Conservation (phyloP, 2,113 vertebrate species). For the Leptocoma aspasia region DNA sequence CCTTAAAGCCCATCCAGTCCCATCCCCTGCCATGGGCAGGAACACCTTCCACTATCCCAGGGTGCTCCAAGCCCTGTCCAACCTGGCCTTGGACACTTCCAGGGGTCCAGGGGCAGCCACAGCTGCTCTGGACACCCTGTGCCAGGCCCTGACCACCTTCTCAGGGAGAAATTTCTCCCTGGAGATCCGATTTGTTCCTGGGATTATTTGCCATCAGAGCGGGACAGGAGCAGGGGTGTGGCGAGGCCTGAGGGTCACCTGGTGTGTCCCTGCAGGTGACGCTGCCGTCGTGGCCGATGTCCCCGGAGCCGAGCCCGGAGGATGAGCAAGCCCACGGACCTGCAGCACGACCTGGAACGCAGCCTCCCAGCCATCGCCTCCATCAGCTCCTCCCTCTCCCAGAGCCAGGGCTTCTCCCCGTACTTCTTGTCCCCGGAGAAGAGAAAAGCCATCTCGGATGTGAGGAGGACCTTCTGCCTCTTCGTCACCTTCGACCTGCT, state of each 20-base stretch:
- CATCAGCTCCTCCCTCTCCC: conserved; percentile 83
- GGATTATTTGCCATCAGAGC: not conserved
- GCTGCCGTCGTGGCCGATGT: not conserved
- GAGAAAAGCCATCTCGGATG: conserved; percentile 87
- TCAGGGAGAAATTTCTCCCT: not conserved
- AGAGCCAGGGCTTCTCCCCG: conserved; percentile 76
- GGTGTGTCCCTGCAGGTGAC: not conserved
- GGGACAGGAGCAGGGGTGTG: not conserved
- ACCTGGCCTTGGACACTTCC: not conserved
- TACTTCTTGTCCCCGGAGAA: conserved; percentile 71
- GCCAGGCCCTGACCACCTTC: not conserved
- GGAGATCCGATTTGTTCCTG: no score
- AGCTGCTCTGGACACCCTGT: not conserved
- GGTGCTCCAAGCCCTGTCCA: not conserved
- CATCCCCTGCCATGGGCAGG: not conserved
- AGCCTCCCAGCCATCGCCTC: conserved; percentile 90
- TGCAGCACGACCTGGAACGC: conserved; percentile 79
- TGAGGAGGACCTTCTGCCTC: conserved; percentile 97
- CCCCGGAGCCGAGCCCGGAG: not conserved
- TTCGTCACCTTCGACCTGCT: conserved; percentile 98
- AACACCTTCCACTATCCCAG: not conserved
- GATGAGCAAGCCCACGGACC: conserved; percentile 74
- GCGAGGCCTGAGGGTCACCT: not conserved
- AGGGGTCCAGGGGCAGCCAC: not conserved
- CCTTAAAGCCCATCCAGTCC: not conserved